Conservation (phyloP, 2,888 invertebrate genomes). For the Mythimna ferrago region DNA sequence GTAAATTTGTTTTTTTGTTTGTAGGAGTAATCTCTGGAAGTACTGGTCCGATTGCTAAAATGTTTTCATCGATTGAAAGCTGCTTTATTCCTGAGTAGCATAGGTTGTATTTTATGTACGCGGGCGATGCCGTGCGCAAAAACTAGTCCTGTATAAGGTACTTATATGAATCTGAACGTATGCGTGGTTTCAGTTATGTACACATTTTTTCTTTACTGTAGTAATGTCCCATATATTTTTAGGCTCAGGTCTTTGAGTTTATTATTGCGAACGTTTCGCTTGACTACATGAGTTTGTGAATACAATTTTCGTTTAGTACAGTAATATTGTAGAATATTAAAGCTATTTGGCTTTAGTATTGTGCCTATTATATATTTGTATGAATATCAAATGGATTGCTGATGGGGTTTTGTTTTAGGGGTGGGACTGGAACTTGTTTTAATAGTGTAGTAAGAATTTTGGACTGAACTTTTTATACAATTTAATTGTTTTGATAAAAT, state of each 20-base stretch:
- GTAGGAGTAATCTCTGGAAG: too few species aligned
- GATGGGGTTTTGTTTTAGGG: neutral
- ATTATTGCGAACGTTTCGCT: neutral
- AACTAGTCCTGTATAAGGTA: too few species aligned
- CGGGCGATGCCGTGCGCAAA: too few species aligned
- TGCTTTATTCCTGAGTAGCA: too few species aligned
- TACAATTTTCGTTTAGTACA: constrained; percentile 7
- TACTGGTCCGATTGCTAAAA: too few species aligned
- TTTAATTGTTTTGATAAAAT: too few species aligned
- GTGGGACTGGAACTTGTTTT: too few species aligned
- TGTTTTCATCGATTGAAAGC: too few species aligned
- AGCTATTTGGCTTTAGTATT: neutral
- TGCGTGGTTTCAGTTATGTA: neutral
- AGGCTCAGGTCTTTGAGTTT: neutral
- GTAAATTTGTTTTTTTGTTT: too few species aligned
- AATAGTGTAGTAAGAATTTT: too few species aligned
- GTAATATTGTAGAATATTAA: neutral
- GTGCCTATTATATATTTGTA: neutral
- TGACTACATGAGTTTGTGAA: neutral
- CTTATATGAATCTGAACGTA: neutral
- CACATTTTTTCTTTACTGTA: neutral
- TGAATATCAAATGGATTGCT: neutral
- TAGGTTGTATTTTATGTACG: too few species aligned
- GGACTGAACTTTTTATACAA: too few species aligned
- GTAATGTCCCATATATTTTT: neutral